Conservation (phyloP, 2,888 invertebrate genomes). For the Phyto melanocephala region DNA sequence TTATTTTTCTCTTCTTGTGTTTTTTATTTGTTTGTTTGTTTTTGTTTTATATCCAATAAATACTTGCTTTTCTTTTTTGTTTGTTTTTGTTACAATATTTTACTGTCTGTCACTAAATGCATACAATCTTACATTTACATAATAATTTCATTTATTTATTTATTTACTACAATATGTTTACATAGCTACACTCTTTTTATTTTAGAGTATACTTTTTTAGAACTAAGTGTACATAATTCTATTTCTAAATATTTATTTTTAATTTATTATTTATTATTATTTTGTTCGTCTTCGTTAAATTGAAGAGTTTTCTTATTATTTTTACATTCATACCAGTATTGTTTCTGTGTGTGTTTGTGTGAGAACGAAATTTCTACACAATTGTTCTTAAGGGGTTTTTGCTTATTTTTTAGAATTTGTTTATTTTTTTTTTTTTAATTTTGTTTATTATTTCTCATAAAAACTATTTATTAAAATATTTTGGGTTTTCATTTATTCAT, state of each 20-base stretch:
- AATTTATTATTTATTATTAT: background rate
- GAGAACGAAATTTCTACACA: conserved; percentile 24
- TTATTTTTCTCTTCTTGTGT: background rate
- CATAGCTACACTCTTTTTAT: conserved; percentile 25
- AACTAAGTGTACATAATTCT: conserved; percentile 55
- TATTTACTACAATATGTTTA: conserved; percentile 55
- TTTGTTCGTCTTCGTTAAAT: conserved; percentile 48
- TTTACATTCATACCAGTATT: conserved; percentile 54
- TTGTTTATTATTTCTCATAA: conserved; percentile 34
- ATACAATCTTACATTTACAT: conserved; percentile 58
- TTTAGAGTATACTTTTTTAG: background rate
- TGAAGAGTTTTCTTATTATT: conserved; percentile 43
- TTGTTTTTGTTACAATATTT: background rate
- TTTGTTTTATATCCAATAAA: conserved; percentile 37
- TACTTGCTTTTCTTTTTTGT: conserved; percentile 37
- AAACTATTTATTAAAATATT: conserved; percentile 64
- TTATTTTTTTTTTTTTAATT: background rate
- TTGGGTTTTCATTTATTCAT: too few species aligned
- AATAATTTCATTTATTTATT: conserved; percentile 7
- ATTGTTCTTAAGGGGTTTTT: conserved; percentile 5
- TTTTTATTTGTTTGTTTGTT: background rate
- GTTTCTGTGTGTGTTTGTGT: conserved; percentile 48
- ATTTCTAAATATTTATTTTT: background rate
- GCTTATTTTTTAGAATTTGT: conserved; percentile 20
- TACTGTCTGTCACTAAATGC: conserved; percentile 53